A percentile compares a stretch with the other conserved stretches of the same genome.
These are phyloP conservation scores for Alfaro cultratus DNA, from an alignment of 2,797 vertebrate genomes.

Conservation along the genomic window DNA sequence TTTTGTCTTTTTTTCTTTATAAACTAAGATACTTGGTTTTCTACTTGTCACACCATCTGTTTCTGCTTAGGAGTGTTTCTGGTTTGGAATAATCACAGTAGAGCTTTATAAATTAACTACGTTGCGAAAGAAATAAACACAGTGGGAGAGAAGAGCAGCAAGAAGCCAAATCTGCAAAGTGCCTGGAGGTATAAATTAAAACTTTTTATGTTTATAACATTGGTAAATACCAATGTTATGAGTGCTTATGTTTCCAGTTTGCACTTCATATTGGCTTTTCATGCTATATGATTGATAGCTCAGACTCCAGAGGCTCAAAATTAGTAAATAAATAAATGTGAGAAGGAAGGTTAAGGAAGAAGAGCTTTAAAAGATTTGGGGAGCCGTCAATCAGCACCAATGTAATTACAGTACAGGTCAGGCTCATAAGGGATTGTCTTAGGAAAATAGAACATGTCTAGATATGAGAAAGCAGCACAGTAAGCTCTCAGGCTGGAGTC, in stretches of 20 bases:
- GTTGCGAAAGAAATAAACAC: neutral
- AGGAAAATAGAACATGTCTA: conserved; percentile 16
- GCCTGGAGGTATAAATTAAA: neutral
- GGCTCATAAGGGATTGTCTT: neutral
- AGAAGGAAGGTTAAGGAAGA: neutral
- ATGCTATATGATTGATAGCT: neutral
- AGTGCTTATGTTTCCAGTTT: neutral
- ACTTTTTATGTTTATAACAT: neutral
- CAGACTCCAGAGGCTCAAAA: neutral
- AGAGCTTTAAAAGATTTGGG: neutral
- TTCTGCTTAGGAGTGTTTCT: neutral
- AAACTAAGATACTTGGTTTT: neutral
- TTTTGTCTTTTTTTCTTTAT: neutral
- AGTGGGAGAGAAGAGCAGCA: neutral
- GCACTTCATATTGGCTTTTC: neutral
- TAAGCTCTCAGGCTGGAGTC: conserved; percentile 8
- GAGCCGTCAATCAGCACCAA: neutral
- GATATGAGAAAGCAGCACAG: neutral
- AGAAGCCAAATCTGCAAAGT: neutral
- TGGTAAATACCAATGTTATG: neutral
- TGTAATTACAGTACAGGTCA: neutral
- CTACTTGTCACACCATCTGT: neutral
- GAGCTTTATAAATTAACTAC: neutral
- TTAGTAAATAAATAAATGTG: neutral
- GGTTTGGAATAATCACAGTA: neutral